Base-by-base conservation (phyloP, 2,113 vertebrate species). In the Chaetodon trifascialis region DNA sequence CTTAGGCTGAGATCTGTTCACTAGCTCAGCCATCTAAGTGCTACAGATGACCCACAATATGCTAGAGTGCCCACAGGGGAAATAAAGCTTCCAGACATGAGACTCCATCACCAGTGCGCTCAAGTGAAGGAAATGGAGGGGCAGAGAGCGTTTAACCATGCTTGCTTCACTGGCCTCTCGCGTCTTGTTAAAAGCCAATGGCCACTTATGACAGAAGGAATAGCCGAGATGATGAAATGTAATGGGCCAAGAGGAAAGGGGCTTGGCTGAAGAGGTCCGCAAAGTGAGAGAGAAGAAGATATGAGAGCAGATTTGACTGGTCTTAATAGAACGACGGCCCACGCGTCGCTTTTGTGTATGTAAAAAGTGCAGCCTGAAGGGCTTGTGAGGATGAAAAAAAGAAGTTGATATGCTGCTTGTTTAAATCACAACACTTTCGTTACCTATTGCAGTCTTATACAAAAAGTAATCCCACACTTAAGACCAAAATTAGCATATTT, bases 41-140 rank as follows among this genome's bases (percentile, higher is more conserved):
- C 89, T 94, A 94, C 92, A 94, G 92, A 94, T 93, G 91, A 94
- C 86, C 92, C 89, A 86, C 94, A 93, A 92, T 94, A 94, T 93
- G 88, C 90, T 90, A 25, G 90, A 89, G 88, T 88, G 90, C 38
- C 91, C 95, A 91, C 92, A 70, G 83, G 94, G 94, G 93, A 95
- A 95, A 95, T 94, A 94, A 93, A 86, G 91, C 91, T 92, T 90
- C 88, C 85, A 94, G 93, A 94, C 93, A 94, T 80, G 82, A 89
- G 91, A 90, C 91, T 95, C 93, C 88, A 93, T 91, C 94, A 93
- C 89, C 79, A 76, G 79, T 70, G 77, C 58, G 47, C 79, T 91
- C 88, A 52, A 89, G 91, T 89, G 90, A 82, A 82, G 82, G 88
- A 89, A 92, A 92, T 73, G 44, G 79, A 90, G 86, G 89, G 89